A percentile compares a stretch with the other conserved stretches of the same genome.
Conservation (phyloP, 2,113 vertebrate species). For the Ailurus styani region DNA sequence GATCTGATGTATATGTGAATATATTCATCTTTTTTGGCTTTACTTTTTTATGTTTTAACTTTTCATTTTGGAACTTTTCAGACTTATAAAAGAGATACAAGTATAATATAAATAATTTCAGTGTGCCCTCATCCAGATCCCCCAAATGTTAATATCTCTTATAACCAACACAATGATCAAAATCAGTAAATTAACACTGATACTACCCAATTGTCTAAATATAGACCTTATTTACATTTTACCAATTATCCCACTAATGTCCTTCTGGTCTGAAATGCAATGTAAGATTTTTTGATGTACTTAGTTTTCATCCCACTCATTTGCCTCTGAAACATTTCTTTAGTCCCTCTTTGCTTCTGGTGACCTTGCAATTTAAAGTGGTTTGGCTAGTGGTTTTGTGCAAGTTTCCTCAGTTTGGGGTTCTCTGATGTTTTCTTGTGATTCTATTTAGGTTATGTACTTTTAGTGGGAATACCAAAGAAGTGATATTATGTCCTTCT, state of each 20-base stretch:
- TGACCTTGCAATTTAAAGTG: background rate
- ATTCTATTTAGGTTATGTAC: background rate
- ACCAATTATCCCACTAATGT: background rate
- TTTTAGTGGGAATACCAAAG: background rate
- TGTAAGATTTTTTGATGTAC: background rate
- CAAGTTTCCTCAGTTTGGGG: background rate
- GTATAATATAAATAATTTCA: background rate
- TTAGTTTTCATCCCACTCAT: background rate
- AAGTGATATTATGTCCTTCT: background rate
- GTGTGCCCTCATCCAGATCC: background rate
- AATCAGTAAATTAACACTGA: background rate
- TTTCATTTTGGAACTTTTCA: background rate
- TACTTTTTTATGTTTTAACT: background rate
- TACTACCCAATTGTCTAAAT: background rate
- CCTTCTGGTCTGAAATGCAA: background rate
- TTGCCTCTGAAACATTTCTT: slow-evolving; percentile 6
- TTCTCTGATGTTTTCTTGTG: background rate
- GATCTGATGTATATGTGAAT: background rate
- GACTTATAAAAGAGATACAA: background rate
- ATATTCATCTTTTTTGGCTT: background rate
- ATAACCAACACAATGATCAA: background rate
- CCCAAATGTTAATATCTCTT: background rate
- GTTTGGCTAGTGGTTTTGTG: background rate
- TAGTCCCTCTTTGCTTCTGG: background rate
- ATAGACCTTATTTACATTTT: background rate